Evolutionary conservation across 2,797 vertebrate species (phyloP).

Genomic region (Triplophysa bombifrons): DNA sequence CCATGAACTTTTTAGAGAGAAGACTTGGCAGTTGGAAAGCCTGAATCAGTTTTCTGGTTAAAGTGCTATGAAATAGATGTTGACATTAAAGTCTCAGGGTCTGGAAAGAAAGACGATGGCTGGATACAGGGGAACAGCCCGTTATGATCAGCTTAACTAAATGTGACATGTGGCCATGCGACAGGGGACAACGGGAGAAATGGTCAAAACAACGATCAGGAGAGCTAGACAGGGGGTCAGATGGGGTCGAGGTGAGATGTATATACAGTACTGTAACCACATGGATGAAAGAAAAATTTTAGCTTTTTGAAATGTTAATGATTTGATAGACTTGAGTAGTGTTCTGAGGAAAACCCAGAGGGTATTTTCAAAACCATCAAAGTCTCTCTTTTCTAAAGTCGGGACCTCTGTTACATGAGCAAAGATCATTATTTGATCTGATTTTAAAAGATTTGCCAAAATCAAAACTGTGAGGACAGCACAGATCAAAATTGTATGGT

Average conservation of each 20-base stretch:
- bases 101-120: slow-evolving; percentile 69
- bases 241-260: not conserved
- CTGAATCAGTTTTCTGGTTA: slow-evolving; percentile 65
- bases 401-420: not conserved
- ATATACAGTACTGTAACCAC: not conserved
- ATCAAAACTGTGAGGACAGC: not conserved
- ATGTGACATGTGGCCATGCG: slow-evolving; percentile 63
- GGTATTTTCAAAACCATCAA: slow-evolving; percentile 22
- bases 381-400: slow-evolving; percentile 38
- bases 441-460: slow-evolving; percentile 8
- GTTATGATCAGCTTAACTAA: slow-evolving; percentile 60
- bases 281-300: not conserved
- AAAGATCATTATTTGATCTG: not conserved
- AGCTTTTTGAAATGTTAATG: not conserved
- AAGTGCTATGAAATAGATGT: slow-evolving; percentile 69
- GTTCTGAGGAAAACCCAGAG: slow-evolving; percentile 15
- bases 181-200: slow-evolving; percentile 53
- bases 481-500: not conserved
- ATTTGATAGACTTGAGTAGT: not conserved
- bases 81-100: slow-evolving; percentile 69
- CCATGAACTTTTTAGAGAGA: slow-evolving; percentile 41
- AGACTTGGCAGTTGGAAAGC: slow-evolving; percentile 62
- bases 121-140: slow-evolving; percentile 51
- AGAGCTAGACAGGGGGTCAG: slow-evolving; percentile 37
- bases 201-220: slow-evolving; percentile 32